Conservation (phyloP, 2,888 invertebrate genomes). For the Cacoxenus indagator region DNA sequence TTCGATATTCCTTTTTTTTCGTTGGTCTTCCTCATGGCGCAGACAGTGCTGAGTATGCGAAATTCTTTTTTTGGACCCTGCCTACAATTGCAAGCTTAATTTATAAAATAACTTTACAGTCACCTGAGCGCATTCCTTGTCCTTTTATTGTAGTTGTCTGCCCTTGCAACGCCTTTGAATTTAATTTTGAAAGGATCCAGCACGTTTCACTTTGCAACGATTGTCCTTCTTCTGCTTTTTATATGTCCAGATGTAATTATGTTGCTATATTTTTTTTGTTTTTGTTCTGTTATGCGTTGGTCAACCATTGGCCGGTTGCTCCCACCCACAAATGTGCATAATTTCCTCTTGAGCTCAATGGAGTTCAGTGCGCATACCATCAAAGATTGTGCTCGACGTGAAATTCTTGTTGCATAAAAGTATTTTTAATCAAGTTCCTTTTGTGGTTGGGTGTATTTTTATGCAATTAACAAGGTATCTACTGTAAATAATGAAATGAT, state of each 20-base stretch:
- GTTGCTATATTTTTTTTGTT: background rate
- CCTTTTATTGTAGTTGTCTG: background rate
- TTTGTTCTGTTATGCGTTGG: background rate
- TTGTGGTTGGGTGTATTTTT: background rate
- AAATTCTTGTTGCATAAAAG: background rate
- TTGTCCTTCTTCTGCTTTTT: background rate
- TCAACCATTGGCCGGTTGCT: background rate
- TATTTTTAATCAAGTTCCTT: background rate
- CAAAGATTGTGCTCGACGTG: background rate
- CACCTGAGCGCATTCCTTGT: background rate
- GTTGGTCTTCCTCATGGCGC: background rate
- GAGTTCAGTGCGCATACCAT: background rate
- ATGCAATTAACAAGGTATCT: too few species aligned
- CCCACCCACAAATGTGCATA: background rate
- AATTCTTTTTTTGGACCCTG: background rate
- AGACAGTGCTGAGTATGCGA: constrained; percentile 17
- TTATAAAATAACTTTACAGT: constrained; percentile 9
- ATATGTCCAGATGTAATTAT: constrained; percentile 6
- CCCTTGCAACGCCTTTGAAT: background rate
- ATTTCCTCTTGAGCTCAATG: background rate
- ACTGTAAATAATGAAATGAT: too few species aligned
- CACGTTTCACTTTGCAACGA: background rate
- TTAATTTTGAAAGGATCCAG: constrained; percentile 4
- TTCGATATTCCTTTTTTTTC: constrained; percentile 2
- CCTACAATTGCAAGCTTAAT: background rate